These are phyloP conservation scores for Dunckerocampus dactyliophorus DNA, from an alignment of 2,113 vertebrate genomes.

Conservation along the genomic window DNA sequence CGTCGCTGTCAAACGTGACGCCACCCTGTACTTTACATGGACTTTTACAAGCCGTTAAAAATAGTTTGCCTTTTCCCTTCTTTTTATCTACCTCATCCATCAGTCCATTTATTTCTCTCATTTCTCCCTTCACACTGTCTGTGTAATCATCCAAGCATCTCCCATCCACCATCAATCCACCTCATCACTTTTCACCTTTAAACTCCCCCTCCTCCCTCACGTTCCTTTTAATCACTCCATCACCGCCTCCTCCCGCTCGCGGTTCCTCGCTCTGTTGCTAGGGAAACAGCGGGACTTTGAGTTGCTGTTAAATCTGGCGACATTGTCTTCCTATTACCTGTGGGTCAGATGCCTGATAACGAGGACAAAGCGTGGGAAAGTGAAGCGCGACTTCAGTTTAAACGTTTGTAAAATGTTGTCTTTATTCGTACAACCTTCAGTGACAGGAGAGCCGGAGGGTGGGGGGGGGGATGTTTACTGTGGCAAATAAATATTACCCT, in stretches of 20 bases:
- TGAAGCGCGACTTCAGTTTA: conserved; percentile 5
- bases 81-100: conserved; percentile 11
- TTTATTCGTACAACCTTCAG: conserved; percentile 9
- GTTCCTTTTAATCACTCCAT: conserved; percentile 49
- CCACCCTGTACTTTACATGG: background rate
- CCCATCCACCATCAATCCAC: conserved; percentile 50
- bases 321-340: conserved; percentile 60
- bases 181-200: conserved; percentile 48
- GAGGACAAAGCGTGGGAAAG: conserved; percentile 48
- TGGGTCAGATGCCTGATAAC: conserved; percentile 57
- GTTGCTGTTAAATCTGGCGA: conserved; percentile 48
- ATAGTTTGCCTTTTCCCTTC: background rate
- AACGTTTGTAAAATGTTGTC: conserved; percentile 24
- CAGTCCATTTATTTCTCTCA: conserved; percentile 8
- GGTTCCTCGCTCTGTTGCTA: conserved; percentile 41
- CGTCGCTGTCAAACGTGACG: background rate
- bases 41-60: background rate
- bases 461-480: background rate
- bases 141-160: conserved; percentile 48
- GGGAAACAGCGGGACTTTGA: conserved; percentile 48
- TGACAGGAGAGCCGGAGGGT: background rate
- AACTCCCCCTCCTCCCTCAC: conserved; percentile 16
- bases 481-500: conserved; percentile 5
- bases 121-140: conserved; percentile 4
- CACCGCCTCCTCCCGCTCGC: conserved; percentile 35